Evolutionary conservation across 2,888 invertebrate genomes (phyloP), one percentile per base, ranked within the genome.

Genomic region (Acrocyrtus sp.): DNA sequence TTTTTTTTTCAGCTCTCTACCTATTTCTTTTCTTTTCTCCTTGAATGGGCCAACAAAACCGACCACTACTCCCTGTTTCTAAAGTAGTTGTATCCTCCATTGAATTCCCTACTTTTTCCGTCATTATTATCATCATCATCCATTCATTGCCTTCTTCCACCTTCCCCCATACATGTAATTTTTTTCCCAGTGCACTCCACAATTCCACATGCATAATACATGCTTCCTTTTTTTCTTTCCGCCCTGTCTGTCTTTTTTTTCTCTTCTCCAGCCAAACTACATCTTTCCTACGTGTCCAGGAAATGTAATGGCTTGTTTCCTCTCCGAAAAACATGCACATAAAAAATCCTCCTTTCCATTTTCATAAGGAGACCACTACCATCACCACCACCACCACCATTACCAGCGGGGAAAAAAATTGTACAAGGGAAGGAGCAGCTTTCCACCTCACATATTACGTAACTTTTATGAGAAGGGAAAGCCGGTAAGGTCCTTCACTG

Each of bases 271-370:
- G 19, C 56, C 56, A 56, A 56, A 24, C 57, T 45, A 62, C 63
- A 34, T 34, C 34, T 34, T 34, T 34, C 34, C 70, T 63, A 72
- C 72, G 72, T 72, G 72, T 72, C 50, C 65, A 72, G 72, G 58
- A 72, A 72, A 65, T 72, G 72, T 72, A 72, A 72, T 72, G 58
- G 72, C 72, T 72, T 65, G 58, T 72, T 72, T 72, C 51, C 63
- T 65, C 34, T 22, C 45, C 22, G 15, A 51, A 58, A 58, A 47
- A 58, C 57, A 58, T 43, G 53, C 41, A 29, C 17, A 60, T 43
- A 60, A 47, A 19, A 41, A 43, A 24, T 10, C 43, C 45, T 43
- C 39, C 22, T 27, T 26, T 27, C 53, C 19, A n/a, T n/a, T n/a
- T n/a, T n/a, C n/a, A 22, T 22, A 50, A 19, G 19, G 8, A 10